Base-by-base conservation (phyloP, 2,888 invertebrate genomes). In the Pristionchus exspectatus region DNA sequence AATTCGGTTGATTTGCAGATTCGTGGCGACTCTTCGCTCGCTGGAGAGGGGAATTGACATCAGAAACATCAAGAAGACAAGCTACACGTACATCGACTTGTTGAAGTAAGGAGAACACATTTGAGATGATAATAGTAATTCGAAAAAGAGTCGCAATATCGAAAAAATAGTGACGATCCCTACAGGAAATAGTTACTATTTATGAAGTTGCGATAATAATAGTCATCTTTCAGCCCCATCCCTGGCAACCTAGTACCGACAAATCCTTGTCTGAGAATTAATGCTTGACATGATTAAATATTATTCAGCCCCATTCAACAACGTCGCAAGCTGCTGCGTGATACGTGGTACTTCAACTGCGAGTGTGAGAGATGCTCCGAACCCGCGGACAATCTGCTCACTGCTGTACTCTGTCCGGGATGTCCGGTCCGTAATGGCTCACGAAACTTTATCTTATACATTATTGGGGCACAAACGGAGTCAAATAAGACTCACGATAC, bases 51-150 rank as follows among this genome's bases (percentile, higher is more conserved):
- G 90, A 30, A 93, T 94, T 2, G 92, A 95, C 90, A 91, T 95
- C 44, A 89, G 90, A n/a, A 92, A 95, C 90, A 90, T 90, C 1
- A 90, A 91, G 10, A 92, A 90, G 5, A 95, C 94, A 2, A 94
- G 93, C 91, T 95, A 95, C 90, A 92, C 94, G 12, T 95, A 95
- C 90, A 95, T 95, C 50, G 95, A 95, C 56, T 88, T 95, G n/a
- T 89, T 93, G 27, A 90, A 91, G 94, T 93, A 59, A 90, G 91
- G 91, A 27, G 33, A 27, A 30, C 14, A 63, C 30, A 63, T 4
- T 66, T 27, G 24, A n/a, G 27, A 21, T 33, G 21, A 24, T 56
- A 85, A 59, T 89, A 30, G 2, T 66, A 38, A 21, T 24, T 89
- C 50, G 30, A 21, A 5, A 27, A 27, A 30, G 1, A 72, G 16